Percentiles rank a stretch among this genome's conserved stretches.
phyloP scores from a whole-genome alignment of 1,140 invertebrate species.

The Drosophila baimaii region DNA sequence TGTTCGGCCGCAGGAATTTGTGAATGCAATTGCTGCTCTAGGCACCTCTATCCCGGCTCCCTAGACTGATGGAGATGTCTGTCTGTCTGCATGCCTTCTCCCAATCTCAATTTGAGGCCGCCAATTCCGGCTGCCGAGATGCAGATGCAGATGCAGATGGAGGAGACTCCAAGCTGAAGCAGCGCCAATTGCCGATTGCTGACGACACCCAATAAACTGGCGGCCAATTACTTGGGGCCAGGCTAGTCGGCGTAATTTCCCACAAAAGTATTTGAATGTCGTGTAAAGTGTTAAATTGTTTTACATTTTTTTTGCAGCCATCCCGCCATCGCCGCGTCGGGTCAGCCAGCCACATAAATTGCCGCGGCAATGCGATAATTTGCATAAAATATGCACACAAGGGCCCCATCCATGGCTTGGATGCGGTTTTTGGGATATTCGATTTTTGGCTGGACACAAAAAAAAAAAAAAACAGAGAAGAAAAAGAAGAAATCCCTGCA shows the following conservation, averaged over 20 bases:
- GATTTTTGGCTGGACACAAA: not conserved
- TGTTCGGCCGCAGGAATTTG: not conserved
- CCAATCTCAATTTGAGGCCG: slow-evolving; percentile 44
- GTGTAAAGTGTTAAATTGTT: slow-evolving; percentile 83
- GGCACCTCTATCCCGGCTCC: not conserved
- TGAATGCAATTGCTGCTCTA: slow-evolving; percentile 25
- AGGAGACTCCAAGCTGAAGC: slow-evolving; percentile 18
- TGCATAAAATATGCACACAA: slow-evolving; percentile 79
- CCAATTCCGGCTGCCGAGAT: slow-evolving; percentile 19
- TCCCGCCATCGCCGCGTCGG: slow-evolving; percentile 24
- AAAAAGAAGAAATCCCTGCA: slow-evolving; percentile 1
- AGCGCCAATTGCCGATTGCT: slow-evolving; percentile 75
- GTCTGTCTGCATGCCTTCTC: slow-evolving; percentile 22
- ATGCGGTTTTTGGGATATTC: not conserved
- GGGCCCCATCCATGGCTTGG: slow-evolving; percentile 12
- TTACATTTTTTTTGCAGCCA: slow-evolving; percentile 60
- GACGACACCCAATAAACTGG: slow-evolving; percentile 80
- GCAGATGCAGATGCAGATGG: slow-evolving; percentile 12
- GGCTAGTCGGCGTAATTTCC: slow-evolving; percentile 66
- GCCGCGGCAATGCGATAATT: slow-evolving; percentile 67
- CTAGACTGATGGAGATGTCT: slow-evolving; percentile 38
- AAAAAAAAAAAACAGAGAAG: no score
- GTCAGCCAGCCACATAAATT: slow-evolving; percentile 71
- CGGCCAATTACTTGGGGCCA: slow-evolving; percentile 57
- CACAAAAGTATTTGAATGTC: slow-evolving; percentile 82